Conservation (phyloP, 92 coral and sea anemone species). For the Ricordea florida region DNA sequence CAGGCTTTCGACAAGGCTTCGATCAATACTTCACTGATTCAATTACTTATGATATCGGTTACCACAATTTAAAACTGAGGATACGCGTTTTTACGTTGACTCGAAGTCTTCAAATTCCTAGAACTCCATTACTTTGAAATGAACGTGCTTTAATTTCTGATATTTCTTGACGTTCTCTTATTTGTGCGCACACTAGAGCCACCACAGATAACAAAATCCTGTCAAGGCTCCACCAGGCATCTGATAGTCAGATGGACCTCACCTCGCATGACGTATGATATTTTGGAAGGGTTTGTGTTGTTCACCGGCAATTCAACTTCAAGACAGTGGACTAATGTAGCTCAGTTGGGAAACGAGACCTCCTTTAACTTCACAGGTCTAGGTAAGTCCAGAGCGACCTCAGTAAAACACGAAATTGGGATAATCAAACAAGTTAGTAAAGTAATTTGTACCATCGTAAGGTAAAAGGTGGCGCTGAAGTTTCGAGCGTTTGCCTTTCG, state of each 20-base stretch:
- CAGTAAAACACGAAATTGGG: too few species aligned
- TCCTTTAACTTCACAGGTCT: too few species aligned
- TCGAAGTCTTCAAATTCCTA: background rate
- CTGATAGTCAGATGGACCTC: slow-evolving; percentile 58
- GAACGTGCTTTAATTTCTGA: background rate
- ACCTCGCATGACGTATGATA: slow-evolving; percentile 66
- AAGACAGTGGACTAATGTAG: slow-evolving; percentile 26
- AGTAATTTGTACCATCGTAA: too few species aligned
- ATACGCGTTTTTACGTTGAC: too few species aligned
- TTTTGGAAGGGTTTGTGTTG: slow-evolving; percentile 58
- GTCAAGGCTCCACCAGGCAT: slow-evolving; percentile 58
- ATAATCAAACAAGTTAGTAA: too few species aligned
- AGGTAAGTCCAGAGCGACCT: too few species aligned
- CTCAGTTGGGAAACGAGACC: background rate
- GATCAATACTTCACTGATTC: too few species aligned
- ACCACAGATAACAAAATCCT: slow-evolving; percentile 39
- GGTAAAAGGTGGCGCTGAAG: too few species aligned
- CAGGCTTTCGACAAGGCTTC: too few species aligned
- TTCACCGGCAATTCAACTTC: slow-evolving; percentile 3
- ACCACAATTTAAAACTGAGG: too few species aligned
- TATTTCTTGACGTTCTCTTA: background rate
- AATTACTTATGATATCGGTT: too few species aligned
- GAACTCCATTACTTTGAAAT: background rate
- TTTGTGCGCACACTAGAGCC: slow-evolving; percentile 37
- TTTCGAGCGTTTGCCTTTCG: too few species aligned